phyloP scores from a whole-genome alignment of 2,797 vertebrate species.

The Aphelocoma californica region DNA sequence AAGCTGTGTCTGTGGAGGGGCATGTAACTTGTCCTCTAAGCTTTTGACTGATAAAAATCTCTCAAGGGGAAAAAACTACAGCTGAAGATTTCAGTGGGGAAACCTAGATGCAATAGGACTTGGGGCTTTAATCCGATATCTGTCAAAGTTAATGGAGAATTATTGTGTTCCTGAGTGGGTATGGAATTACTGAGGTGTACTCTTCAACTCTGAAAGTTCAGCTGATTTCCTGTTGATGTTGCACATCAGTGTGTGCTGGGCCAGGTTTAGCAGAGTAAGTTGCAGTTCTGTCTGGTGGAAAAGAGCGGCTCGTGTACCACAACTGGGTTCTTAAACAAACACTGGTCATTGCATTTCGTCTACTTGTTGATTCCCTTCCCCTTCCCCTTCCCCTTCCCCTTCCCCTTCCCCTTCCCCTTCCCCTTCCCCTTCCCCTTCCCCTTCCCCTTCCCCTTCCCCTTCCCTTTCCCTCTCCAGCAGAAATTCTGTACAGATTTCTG shows the following conservation, averaged over 20 bases:
- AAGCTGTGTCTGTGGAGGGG: neutral
- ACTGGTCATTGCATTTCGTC: neutral
- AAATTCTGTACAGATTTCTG: neutral
- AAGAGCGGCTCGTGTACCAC: neutral
- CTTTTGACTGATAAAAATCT: neutral
- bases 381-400: too few relatives aligned
- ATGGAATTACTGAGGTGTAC: neutral
- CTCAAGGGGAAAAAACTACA: neutral
- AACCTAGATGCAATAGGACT: neutral
- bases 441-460: too few relatives aligned
- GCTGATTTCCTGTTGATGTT: neutral
- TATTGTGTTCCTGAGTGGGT: neutral
- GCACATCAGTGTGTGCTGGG: neutral
- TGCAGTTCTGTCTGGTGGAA: neutral
- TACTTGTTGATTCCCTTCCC: neutral
- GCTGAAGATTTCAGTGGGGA: neutral
- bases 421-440: too few relatives aligned
- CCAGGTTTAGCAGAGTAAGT: neutral
- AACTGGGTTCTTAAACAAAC: neutral
- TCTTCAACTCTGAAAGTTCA: neutral
- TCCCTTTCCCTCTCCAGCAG: neutral
- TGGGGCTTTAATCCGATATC: neutral
- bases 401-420: too few relatives aligned
- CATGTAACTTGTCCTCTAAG: neutral
- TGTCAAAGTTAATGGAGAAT: neutral